A percentile compares a stretch with the other conserved stretches of the same genome.
Conservation (phyloP, 2,797 vertebrate genomes). For the Microctenopoma steveboyesi region DNA sequence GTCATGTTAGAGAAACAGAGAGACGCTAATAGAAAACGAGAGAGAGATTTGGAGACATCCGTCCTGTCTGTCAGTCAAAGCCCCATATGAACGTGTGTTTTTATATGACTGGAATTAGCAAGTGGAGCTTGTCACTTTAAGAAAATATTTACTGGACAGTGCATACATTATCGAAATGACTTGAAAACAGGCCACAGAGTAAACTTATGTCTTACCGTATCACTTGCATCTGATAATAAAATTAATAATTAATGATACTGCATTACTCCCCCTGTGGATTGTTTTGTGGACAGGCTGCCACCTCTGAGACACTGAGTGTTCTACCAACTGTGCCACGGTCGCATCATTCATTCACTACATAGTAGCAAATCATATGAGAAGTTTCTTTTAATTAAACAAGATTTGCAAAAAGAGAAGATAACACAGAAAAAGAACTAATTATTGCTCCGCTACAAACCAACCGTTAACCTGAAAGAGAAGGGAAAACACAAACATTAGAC, state of each 20-base stretch:
- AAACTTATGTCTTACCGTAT: slow-evolving; percentile 23
- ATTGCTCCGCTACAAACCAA: neutral
- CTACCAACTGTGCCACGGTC: too few relatives aligned
- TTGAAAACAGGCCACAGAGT: slow-evolving; percentile 18
- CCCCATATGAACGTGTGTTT: slow-evolving; percentile 28
- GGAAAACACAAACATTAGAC: slow-evolving; percentile 11
- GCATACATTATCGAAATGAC: slow-evolving; percentile 48
- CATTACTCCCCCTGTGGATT: too few relatives aligned
- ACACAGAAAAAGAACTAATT: neutral
- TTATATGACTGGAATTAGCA: slow-evolving; percentile 26
- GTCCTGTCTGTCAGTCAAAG: slow-evolving; percentile 53
- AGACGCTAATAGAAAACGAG: slow-evolving; percentile 29
- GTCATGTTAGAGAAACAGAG: slow-evolving; percentile 52
- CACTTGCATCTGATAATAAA: neutral
- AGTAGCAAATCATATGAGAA: too few relatives aligned
- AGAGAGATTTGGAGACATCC: slow-evolving; percentile 45
- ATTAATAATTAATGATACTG: too few relatives aligned
- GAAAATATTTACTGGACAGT: slow-evolving; percentile 41
- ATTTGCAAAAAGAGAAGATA: neutral
- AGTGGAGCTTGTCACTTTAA: slow-evolving; percentile 35
- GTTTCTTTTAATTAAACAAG: neutral
- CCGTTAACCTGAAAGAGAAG: neutral
- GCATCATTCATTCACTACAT: too few relatives aligned
- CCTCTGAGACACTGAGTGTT: too few relatives aligned
- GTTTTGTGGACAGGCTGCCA: too few relatives aligned